Base-by-base conservation (phyloP, 1,140 invertebrate genomes). In the Homarus americanus region DNA sequence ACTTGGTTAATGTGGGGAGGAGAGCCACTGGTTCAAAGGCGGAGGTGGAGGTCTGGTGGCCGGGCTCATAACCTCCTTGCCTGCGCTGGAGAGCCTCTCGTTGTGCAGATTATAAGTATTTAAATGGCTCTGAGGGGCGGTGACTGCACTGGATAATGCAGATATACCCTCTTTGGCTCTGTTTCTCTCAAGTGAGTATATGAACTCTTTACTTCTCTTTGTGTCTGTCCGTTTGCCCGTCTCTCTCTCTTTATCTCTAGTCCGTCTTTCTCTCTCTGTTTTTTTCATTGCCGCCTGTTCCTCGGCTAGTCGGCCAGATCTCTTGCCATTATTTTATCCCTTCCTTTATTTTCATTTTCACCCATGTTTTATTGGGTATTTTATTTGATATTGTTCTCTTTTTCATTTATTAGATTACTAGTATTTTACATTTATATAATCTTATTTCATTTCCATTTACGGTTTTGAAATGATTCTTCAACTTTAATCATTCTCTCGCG, bases 111-210 rank as follows among this genome's bases (percentile, higher is more conserved):
- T 69, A 69, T 69, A 69, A 69, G 63, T 69, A 69, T 69, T 69
- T 69, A 69, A 69, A 69, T 69, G 63, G 63, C 32, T 69, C 63
- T 69, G 63, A 69, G 73, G 36, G 73, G 17, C 40, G 28, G 73
- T 76, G 73, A 40, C n/a, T 44, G 73, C 36, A 10, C 3, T 24
- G 20, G 73, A 44, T 38, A 38, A 44, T 76, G 73, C 73, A 44
- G 73, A 44, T 76, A 44, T 44, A 24, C 7, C 73, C 40, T 38
- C 40, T 76, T 38, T 20, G 28, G 63, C 63, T 9, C 63, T 32
- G 63, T 32, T 69, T 69, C 63, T 69, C 63, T 69, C 63, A 7
- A 7, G 28, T 9, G 63, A 32, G n/a, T 32, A 34, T 69, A 69
- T 69, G 28, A 69, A 0, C 63, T 69, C 63, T 69, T 32, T 69